A percentile compares a stretch with the other conserved stretches of the same genome.
Conservation (phyloP, 2,113 vertebrate genomes). For the Anhinga rufa region DNA sequence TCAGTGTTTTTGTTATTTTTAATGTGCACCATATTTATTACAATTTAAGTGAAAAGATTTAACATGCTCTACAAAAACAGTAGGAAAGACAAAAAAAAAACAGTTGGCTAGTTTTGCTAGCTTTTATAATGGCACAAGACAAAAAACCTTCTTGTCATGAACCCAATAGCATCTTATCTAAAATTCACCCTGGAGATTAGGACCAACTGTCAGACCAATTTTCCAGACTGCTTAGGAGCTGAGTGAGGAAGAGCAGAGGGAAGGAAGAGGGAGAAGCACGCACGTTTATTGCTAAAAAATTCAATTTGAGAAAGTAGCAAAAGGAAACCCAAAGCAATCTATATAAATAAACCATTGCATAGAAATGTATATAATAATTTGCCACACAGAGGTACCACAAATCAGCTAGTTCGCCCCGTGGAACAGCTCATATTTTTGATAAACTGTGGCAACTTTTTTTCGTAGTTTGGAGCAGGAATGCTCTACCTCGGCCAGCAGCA, state of each 20-base stretch:
- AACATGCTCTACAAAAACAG: not conserved
- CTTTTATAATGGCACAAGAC: not conserved
- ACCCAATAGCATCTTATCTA: not conserved
- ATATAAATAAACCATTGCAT: not conserved
- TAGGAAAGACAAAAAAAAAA: not conserved
- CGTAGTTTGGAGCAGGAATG: not conserved
- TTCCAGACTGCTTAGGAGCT: not conserved
- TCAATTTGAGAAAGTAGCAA: not conserved
- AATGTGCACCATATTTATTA: not conserved
- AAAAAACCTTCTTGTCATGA: not conserved
- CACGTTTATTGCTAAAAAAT: not conserved
- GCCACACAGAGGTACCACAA: not conserved
- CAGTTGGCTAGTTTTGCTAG: not conserved
- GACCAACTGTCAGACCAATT: slow-evolving; percentile 19
- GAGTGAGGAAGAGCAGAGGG: not conserved
- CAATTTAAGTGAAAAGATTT: not conserved
- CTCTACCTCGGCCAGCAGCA: not conserved
- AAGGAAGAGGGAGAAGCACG: not conserved
- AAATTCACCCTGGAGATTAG: slow-evolving; percentile 27
- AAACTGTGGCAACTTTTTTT: not conserved
- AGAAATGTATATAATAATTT: accelerated
- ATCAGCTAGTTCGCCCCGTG: accelerated
- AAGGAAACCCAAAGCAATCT: not conserved
- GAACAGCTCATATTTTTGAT: not conserved
- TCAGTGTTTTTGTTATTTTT: not conserved